Evolutionary conservation across 53 echinoderm and acorn worm species (phyloP).

Genomic region (Astropecten irregularis): DNA sequence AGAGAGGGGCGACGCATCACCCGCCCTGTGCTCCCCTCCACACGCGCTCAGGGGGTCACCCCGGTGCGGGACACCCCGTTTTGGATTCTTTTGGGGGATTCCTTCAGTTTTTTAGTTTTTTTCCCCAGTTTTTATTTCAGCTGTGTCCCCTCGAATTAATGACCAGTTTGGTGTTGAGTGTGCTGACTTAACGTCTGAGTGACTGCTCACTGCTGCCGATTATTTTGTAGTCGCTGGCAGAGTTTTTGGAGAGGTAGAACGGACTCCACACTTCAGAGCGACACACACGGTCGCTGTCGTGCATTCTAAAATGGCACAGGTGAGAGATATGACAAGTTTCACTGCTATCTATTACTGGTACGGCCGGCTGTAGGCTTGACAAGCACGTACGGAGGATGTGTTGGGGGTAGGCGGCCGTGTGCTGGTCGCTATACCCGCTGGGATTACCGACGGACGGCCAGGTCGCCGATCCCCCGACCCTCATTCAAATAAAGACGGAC

Average conservation of each 20-base stretch:
- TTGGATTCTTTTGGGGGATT: not conserved
- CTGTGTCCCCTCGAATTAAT: conserved; percentile 52
- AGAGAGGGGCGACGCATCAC: not conserved
- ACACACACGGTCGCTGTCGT: conserved; percentile 49
- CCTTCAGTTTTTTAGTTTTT: too few species aligned
- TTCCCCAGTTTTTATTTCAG: conserved; percentile 48
- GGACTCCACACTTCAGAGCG: conserved; percentile 47
- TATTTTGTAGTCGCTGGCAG: not conserved
- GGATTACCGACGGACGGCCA: conserved; percentile 34
- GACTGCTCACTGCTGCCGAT: conserved; percentile 40
- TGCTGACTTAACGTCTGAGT: conserved; percentile 52
- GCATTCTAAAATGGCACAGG: conserved; percentile 58
- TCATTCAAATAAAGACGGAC: conserved; percentile 41
- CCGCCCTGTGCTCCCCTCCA: not conserved
- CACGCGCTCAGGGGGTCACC: conserved; percentile 24
- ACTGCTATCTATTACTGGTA: conserved; percentile 33
- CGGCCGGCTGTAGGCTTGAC: conserved; percentile 31
- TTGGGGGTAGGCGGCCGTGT: conserved; percentile 7
- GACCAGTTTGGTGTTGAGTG: conserved; percentile 29
- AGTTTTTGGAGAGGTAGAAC: not conserved
- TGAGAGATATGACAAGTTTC: conserved; percentile 45
- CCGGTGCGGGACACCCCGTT: conserved; percentile 41
- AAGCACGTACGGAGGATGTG: conserved; percentile 48
- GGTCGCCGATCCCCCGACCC: conserved; percentile 34
- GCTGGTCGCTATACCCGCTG: conserved; percentile 8